A percentile compares a stretch with the other conserved stretches of the same genome.
Conservation (phyloP, 2,797 vertebrate species). For the Paramormyrops hopkinsi region DNA sequence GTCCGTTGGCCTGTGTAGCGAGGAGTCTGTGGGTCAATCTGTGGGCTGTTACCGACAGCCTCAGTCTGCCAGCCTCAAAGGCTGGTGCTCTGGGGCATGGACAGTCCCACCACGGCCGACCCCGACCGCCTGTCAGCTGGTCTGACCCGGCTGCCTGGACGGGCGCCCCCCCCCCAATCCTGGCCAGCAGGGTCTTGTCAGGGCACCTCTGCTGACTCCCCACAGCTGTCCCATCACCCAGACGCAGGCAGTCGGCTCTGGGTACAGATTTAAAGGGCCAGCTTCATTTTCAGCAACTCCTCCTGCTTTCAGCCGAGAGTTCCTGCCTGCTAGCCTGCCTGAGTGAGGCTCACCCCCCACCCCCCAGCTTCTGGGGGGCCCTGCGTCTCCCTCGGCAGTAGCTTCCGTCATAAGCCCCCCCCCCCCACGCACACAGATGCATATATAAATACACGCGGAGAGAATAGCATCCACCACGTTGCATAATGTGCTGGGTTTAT, state of each 20-base stretch:
- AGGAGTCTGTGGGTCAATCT: neutral
- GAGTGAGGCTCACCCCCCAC: neutral
- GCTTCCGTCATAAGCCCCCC: neutral
- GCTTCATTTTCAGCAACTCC: neutral
- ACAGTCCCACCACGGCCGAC: neutral
- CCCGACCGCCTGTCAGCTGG: neutral
- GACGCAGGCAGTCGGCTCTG: neutral
- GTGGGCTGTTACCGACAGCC: neutral
- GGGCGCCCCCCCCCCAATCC: neutral
- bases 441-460: neutral
- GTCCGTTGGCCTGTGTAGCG: neutral
- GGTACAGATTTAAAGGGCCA: neutral
- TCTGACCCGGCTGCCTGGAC: neutral
- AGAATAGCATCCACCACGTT: neutral
- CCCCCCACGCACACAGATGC: neutral
- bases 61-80: neutral
- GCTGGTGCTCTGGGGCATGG: neutral
- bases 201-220: neutral
- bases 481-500: constrained; percentile 17
- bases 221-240: neutral
- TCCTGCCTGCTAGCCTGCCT: neutral
- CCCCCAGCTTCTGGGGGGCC: neutral
- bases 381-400: neutral
- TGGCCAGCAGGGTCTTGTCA: neutral
- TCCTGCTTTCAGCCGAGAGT: neutral